Evolutionary conservation across 2,113 vertebrate species (phyloP).

Genomic region (Monopterus albus): DNA sequence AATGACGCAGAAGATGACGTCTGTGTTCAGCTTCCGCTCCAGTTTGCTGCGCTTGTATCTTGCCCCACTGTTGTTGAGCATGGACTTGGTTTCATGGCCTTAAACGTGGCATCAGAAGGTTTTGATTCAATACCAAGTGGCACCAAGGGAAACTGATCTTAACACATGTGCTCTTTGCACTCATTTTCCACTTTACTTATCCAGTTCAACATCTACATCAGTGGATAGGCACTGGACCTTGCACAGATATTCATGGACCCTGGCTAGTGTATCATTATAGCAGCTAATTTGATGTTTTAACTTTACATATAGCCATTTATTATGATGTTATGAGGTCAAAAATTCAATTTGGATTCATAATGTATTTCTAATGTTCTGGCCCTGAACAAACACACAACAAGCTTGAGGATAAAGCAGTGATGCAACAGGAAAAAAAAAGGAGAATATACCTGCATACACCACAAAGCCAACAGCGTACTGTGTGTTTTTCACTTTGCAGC

Average conservation of each 20-base stretch:
- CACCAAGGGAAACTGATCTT: background rate
- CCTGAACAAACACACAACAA: background rate
- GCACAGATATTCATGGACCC: too few species aligned
- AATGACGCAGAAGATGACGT: constrained; percentile 89
- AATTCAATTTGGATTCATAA: background rate
- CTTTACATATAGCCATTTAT: too few species aligned
- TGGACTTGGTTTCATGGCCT: constrained; percentile 96
- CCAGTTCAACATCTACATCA: too few species aligned
- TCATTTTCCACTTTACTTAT: too few species aligned
- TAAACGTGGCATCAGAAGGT: constrained; percentile 46
- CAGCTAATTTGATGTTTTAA: too few species aligned
- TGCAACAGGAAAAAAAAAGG: background rate
- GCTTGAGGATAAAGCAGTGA: constrained; percentile 17
- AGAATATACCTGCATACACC: constrained; percentile 90
- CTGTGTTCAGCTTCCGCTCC: constrained; percentile 88
- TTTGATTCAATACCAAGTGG: background rate
- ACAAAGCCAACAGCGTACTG: constrained; percentile 92
- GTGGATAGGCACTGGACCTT: too few species aligned
- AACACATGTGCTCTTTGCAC: too few species aligned
- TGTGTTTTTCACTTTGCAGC: constrained; percentile 94
- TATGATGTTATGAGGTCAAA: too few species aligned
- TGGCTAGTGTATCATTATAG: too few species aligned
- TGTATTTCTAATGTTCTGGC: background rate
- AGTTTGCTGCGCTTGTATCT: constrained; percentile 95
- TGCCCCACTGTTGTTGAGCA: constrained; percentile 91